Conservation (phyloP, 1,140 invertebrate species). For the Anthonomus grandis region DNA sequence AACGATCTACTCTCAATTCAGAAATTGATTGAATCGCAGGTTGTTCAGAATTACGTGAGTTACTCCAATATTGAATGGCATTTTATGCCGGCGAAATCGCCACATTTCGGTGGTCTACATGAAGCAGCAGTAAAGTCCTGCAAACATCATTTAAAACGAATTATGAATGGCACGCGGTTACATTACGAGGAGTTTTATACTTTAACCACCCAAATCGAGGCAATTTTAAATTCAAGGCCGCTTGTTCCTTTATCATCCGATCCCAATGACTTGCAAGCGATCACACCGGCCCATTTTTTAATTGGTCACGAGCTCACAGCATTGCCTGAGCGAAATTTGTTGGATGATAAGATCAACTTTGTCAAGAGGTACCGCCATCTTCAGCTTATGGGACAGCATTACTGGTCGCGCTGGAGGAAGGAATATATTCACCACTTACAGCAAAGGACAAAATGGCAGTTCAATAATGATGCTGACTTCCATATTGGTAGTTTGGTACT, state of each 20-base stretch:
- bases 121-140: no score
- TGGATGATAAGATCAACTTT: constrained; percentile 13
- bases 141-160: constrained; percentile 33
- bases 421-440: constrained; percentile 36
- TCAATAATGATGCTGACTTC: constrained; percentile 5
- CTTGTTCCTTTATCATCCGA: constrained; percentile 27
- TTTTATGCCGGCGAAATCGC: constrained; percentile 43
- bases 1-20: constrained; percentile 7
- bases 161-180: constrained; percentile 18
- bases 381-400: constrained; percentile 30
- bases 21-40: not conserved
- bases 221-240: constrained; percentile 38
- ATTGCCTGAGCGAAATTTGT: constrained; percentile 38
- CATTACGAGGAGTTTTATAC: constrained; percentile 1
- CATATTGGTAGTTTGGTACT: constrained; percentile 42
- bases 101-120: no score
- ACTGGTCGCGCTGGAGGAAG: constrained; percentile 32
- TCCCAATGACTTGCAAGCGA: constrained; percentile 33
- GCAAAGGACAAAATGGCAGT: constrained; percentile 26
- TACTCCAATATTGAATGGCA: constrained; percentile 38
- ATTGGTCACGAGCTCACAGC: constrained; percentile 36
- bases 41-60: not conserved
- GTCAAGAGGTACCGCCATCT: constrained; percentile 34
- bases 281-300: constrained; percentile 44
- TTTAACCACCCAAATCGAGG: constrained; percentile 26